Conservation (phyloP, 2,113 vertebrate species). For the Spilogale gracilis region DNA sequence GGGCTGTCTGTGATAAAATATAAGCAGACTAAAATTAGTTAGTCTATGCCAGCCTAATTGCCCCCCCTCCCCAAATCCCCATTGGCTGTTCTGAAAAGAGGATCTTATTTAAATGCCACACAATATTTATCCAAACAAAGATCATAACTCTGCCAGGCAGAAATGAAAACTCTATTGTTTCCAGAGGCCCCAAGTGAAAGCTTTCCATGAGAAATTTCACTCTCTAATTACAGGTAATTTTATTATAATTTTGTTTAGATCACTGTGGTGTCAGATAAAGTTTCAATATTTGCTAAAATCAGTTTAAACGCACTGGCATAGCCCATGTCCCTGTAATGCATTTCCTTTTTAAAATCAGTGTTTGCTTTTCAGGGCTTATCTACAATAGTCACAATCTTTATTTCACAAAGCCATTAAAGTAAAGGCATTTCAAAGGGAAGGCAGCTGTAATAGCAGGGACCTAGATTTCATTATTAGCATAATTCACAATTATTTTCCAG, state of each 20-base stretch:
- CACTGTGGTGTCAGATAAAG: slow-evolving; percentile 51
- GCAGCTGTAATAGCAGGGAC: slow-evolving; percentile 49
- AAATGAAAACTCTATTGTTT: slow-evolving; percentile 71
- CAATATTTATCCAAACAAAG: slow-evolving; percentile 66
- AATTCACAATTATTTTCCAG: slow-evolving; percentile 70
- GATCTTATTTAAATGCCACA: slow-evolving; percentile 57
- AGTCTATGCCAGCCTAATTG: background rate
- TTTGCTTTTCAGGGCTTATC: slow-evolving; percentile 68
- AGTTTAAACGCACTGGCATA: background rate
- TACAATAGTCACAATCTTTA: slow-evolving; percentile 54
- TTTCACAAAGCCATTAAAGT: slow-evolving; percentile 70
- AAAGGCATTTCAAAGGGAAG: slow-evolving; percentile 73
- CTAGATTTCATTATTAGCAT: slow-evolving; percentile 74
- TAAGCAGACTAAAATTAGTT: background rate
- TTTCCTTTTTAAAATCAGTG: slow-evolving; percentile 60
- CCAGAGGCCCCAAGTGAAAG: slow-evolving; percentile 30
- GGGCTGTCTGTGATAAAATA: background rate
- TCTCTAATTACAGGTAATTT: slow-evolving; percentile 73
- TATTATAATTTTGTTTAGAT: slow-evolving; percentile 72
- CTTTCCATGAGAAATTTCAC: slow-evolving; percentile 28
- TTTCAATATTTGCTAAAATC: slow-evolving; percentile 67
- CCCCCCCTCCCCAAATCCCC: background rate
- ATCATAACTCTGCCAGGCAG: slow-evolving; percentile 53
- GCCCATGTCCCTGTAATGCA: slow-evolving; percentile 34
- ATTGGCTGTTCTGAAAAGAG: slow-evolving; percentile 45